Conservation (phyloP, 2,888 invertebrate species). For the Oscheius myriophilus region DNA sequence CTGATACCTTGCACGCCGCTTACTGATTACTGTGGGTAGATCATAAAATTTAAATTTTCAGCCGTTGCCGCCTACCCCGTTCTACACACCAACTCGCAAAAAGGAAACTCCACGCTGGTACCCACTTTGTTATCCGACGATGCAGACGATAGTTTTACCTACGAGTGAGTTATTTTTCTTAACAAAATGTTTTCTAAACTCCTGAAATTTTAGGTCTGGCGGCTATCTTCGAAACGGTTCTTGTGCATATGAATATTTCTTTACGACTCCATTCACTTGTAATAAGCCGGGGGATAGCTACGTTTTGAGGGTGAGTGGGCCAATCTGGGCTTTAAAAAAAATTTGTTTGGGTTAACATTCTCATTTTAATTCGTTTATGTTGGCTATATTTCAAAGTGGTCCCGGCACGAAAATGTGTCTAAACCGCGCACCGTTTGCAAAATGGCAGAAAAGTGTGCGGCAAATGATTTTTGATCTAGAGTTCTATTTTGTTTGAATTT, state of each 20-base stretch:
- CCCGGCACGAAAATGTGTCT: too few relatives aligned
- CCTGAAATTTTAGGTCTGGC: not conserved
- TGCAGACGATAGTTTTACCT: not conserved
- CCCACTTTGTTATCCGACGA: not conserved
- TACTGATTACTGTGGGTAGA: too few relatives aligned
- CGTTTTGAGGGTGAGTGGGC: not conserved
- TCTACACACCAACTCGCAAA: not conserved
- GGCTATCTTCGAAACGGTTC: not conserved
- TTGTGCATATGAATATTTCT: constrained; percentile 7
- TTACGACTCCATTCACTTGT: not conserved
- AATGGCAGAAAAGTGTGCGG: too few relatives aligned
- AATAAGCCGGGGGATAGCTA: constrained; percentile 8
- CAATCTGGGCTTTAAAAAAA: not conserved
- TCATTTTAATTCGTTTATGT: too few relatives aligned
- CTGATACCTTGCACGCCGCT: too few relatives aligned
- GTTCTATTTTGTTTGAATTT: too few relatives aligned
- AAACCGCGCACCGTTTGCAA: too few relatives aligned
- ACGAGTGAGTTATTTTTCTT: not conserved
- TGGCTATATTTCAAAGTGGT: too few relatives aligned
- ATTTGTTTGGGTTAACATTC: too few relatives aligned
- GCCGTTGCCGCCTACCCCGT: constrained; percentile 4
- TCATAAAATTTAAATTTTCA: not conserved
- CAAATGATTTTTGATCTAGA: too few relatives aligned
- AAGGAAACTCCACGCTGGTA: not conserved
- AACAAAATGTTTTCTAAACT: not conserved